Percentiles rank a stretch among this genome's conserved stretches.
Conservation (phyloP, 2,113 vertebrate species). For the Paracanthobrama guichenoti region DNA sequence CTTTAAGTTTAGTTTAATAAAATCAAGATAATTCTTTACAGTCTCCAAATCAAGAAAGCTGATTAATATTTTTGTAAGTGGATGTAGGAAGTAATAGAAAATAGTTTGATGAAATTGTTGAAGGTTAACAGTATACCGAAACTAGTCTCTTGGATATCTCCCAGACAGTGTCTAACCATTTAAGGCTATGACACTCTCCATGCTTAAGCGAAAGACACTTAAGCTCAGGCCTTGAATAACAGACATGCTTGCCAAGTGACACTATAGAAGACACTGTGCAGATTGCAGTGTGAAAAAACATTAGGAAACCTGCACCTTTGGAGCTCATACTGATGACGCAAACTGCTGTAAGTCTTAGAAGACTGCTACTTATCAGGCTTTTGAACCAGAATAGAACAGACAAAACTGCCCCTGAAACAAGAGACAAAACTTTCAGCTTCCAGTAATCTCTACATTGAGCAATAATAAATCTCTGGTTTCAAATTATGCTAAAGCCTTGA, state of each 20-base stretch:
- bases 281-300: slow-evolving; percentile 3
- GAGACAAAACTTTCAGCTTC: not conserved
- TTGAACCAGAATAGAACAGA: not conserved
- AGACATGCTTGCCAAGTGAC: slow-evolving; percentile 26
- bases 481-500: not conserved
- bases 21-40: too few species aligned
- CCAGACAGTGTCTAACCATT: not conserved
- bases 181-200: slow-evolving; percentile 18
- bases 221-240: not conserved
- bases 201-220: slow-evolving; percentile 14
- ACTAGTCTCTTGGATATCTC: not conserved
- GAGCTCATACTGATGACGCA: not conserved
- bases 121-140: not conserved
- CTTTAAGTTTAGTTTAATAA: too few species aligned
- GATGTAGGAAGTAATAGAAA: not conserved
- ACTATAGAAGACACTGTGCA: not conserved
- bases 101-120: not conserved
- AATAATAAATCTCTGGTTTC: not conserved
- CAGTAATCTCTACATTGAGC: not conserved
- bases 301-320: slow-evolving; percentile 13
- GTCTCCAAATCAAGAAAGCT: not conserved
- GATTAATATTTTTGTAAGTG: not conserved
- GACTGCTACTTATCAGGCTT: not conserved
- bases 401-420: not conserved
- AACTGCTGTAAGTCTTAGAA: slow-evolving; percentile 8